Evolutionary conservation across 2,113 vertebrate genomes (phyloP), one percentile per base, ranked within the genome.

Genomic region (Sapayoa aenigma): DNA sequence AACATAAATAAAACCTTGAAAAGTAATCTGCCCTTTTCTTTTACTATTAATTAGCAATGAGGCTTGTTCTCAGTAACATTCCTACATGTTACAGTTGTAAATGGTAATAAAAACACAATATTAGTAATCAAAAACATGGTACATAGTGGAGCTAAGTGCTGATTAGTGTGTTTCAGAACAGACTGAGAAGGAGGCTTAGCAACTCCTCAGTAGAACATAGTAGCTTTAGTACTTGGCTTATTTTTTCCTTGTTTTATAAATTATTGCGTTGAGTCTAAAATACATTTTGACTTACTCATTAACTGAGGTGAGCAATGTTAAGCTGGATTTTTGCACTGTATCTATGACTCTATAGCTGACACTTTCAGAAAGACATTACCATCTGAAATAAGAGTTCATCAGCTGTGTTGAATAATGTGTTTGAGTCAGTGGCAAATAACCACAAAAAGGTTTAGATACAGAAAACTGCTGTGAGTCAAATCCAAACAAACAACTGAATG

Each of bases 1-100:
- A 47, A 55, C 80, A 93, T 83, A 84, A 97, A 92, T 42, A 87
- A 93, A 97, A n/a, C 25, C 17, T 89, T 93, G 50, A 92, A 94
- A 93, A 95, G 73, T 37, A 91, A 95, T 41, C 55, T 95, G 52
- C 68, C 42, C 84, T 92, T 95, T 95, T 71, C 91, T 85, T 58
- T 91, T 94, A 88, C 37, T 79, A 60, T 22, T 75, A 88, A 94
- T 66, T 75, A 91, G 49, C 4, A 25, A 69, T 87, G 90, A 27
- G 6, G 22, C 93, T 72, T 90, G 69, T 93, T 93, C 31, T 78
- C 71, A 84, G 68, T 86, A 78, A 52, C 58, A 63, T 69, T 93
- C 92, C 68, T 85, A 74, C 28, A 75, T 25, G 18, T 85, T 84
- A 28, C 53, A 87, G 90, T 74, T 65, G 47, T 94, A 95, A 95